phyloP scores from a whole-genome alignment of 2,888 invertebrate species.

The Hyppa rectilinea region DNA sequence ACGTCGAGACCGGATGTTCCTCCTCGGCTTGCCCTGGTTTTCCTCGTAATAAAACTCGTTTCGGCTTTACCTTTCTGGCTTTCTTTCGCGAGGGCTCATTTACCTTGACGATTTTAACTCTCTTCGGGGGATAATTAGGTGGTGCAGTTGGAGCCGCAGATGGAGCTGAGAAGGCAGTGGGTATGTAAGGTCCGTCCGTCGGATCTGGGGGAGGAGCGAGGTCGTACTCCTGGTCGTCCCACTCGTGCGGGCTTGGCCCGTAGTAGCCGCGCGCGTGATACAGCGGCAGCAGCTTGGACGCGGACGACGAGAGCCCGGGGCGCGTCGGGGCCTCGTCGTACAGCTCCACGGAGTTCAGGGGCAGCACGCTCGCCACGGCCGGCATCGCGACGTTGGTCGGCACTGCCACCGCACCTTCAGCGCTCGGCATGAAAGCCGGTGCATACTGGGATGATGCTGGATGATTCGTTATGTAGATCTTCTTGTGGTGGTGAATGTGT shows the following conservation, averaged over 20 bases:
- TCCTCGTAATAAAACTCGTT: slow-evolving; percentile 77
- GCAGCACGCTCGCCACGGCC: slow-evolving; percentile 78
- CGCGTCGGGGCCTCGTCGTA: slow-evolving; percentile 79
- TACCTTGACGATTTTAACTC: slow-evolving; percentile 84
- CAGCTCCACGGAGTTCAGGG: slow-evolving; percentile 80
- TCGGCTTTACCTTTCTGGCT: slow-evolving; percentile 82
- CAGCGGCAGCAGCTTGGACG: slow-evolving; percentile 85
- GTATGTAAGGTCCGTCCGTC: slow-evolving; percentile 73
- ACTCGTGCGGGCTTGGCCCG: slow-evolving; percentile 82
- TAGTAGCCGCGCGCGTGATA: slow-evolving; percentile 88
- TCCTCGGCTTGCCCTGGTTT: slow-evolving; percentile 79
- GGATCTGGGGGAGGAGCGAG: slow-evolving; percentile 77
- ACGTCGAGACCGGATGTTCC: slow-evolving; percentile 84
- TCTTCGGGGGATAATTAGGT: slow-evolving; percentile 76
- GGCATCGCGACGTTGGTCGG: slow-evolving; percentile 82
- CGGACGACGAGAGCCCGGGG: slow-evolving; percentile 72
- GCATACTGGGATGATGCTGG: slow-evolving; percentile 87
- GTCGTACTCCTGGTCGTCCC: slow-evolving; percentile 84
- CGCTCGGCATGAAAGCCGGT: slow-evolving; percentile 85
- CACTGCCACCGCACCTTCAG: slow-evolving; percentile 84
- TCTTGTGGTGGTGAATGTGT: slow-evolving; percentile 90
- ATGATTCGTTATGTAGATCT: slow-evolving; percentile 89
- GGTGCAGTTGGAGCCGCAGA: slow-evolving; percentile 66
- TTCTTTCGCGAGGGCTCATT: slow-evolving; percentile 83
- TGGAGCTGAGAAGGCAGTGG: slow-evolving; percentile 75